A percentile compares a stretch with the other conserved stretches of the same genome.
phyloP scores from a whole-genome alignment of 2,113 vertebrate species.

The Tragelaphus buxtoni region DNA sequence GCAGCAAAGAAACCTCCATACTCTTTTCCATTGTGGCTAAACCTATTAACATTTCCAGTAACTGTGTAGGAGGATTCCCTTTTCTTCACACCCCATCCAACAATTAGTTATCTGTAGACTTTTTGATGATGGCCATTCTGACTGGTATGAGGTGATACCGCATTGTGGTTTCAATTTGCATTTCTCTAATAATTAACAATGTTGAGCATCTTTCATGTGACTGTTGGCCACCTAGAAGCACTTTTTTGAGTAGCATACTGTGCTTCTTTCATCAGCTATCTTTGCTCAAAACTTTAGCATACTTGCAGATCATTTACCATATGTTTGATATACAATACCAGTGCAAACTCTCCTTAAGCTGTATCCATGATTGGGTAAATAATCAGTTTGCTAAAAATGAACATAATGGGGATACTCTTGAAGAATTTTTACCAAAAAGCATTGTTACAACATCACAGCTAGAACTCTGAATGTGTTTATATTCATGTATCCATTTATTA shows the following conservation, averaged over 20 bases:
- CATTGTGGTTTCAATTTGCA: background rate
- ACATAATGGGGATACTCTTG: conserved; percentile 44
- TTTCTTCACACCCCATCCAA: background rate
- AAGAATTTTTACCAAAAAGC: background rate
- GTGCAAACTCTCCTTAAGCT: background rate
- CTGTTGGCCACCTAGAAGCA: background rate
- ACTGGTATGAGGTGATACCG: background rate
- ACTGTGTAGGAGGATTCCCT: background rate
- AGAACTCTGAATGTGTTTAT: conserved; percentile 47
- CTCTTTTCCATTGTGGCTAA: background rate
- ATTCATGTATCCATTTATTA: background rate
- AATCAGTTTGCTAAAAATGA: background rate
- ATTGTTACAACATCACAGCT: conserved; percentile 48
- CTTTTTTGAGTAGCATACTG: background rate
- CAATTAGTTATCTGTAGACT: background rate
- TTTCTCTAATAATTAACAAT: background rate
- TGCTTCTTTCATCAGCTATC: background rate
- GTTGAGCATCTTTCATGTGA: background rate
- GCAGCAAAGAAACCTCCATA: background rate
- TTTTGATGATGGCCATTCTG: background rate
- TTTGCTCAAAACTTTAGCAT: background rate
- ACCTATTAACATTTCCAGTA: background rate
- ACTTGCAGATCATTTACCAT: background rate
- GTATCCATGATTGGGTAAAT: background rate
- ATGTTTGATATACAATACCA: background rate